phyloP scores from a whole-genome alignment of 2,113 vertebrate genomes.

The Gavialis gangeticus region DNA sequence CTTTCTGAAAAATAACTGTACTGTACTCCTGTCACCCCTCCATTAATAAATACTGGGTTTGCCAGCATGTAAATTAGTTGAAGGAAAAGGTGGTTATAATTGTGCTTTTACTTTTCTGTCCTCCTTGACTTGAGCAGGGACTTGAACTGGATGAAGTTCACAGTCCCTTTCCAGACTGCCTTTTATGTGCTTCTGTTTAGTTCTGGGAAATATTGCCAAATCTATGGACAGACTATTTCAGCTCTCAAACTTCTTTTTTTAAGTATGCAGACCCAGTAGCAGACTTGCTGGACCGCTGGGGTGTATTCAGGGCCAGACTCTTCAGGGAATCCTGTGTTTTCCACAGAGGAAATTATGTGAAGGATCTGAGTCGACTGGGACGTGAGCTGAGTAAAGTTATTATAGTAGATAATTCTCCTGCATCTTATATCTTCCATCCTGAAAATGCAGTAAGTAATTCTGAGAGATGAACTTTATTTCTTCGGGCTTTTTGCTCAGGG shows the following conservation, averaged over 20 bases:
- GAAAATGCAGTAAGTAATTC: conserved; percentile 93
- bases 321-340: conserved; percentile 99
- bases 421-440: conserved; percentile 98
- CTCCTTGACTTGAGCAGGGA: background rate
- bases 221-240: background rate
- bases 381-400: conserved; percentile 95
- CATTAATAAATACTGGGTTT: conserved; percentile 33
- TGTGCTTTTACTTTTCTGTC: background rate
- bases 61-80: background rate
- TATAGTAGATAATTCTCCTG: conserved; percentile 97
- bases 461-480: background rate
- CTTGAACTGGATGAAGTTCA: too few species aligned
- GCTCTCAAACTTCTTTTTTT: conserved; percentile 12
- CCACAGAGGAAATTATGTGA: conserved; percentile 97
- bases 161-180: too few species aligned
- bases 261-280: conserved; percentile 98
- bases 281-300: conserved; percentile 95
- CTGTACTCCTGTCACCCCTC: background rate
- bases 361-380: conserved; percentile 96
- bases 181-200: background rate
- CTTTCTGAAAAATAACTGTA: background rate
- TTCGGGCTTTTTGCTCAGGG: background rate
- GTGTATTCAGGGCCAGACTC: conserved; percentile 93
- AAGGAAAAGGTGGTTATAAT: background rate
- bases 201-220: background rate